phyloP scores from a whole-genome alignment of 2,797 vertebrate genomes.

The Falco novaeseelandiae region DNA sequence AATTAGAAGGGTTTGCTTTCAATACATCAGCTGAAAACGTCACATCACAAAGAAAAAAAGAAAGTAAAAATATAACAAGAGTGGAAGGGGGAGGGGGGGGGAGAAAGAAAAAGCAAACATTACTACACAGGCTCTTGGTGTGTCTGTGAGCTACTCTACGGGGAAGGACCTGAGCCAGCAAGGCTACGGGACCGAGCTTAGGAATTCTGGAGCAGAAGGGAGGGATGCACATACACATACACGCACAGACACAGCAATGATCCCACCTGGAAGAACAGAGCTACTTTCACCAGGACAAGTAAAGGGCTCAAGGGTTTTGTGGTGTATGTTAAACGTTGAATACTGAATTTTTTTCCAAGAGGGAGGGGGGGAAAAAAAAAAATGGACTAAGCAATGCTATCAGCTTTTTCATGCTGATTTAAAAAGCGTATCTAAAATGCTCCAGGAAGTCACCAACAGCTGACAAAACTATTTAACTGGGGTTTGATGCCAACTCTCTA shows the following conservation, averaged over 20 bases:
- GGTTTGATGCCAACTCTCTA: background rate
- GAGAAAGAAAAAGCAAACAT: conserved; percentile 53
- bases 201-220: background rate
- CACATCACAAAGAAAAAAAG: conserved; percentile 72
- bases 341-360: background rate
- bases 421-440: background rate
- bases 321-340: background rate
- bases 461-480: conserved; percentile 4
- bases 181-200: background rate
- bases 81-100: background rate
- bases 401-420: conserved; percentile 2
- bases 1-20: conserved; percentile 84
- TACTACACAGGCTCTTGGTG: conserved; percentile 57
- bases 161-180: conserved; percentile 16
- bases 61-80: conserved; percentile 68
- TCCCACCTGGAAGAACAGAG: conserved; percentile 36
- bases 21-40: conserved; percentile 81
- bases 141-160: conserved; percentile 27
- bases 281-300: conserved; percentile 44
- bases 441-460: conserved; percentile 29
- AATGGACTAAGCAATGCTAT: background rate
- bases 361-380: background rate
- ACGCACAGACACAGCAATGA: conserved; percentile 42
- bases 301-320: conserved; percentile 39
- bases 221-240: background rate